Conservation (phyloP, 2,797 vertebrate genomes). For the Dallia pectoralis region DNA sequence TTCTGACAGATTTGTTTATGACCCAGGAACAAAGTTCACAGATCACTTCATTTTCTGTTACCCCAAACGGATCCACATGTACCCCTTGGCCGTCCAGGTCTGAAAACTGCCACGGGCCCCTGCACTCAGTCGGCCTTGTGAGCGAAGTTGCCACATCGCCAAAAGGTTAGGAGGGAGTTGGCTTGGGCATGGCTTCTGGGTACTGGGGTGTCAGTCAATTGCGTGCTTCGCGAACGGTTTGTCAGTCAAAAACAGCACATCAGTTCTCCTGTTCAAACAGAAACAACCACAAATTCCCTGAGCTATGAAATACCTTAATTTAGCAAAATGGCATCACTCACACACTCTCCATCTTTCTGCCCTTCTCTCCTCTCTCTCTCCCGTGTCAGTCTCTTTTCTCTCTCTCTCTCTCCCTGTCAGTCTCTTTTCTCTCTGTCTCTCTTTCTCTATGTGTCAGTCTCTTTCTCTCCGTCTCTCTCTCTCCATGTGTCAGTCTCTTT, state of each 20-base stretch:
- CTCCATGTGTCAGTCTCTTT: too few species aligned
- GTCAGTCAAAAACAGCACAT: slow-evolving; percentile 43
- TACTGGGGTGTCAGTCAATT: slow-evolving; percentile 33
- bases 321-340: too few species aligned
- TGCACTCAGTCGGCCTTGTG: slow-evolving; percentile 10
- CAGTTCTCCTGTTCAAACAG: slow-evolving; percentile 44
- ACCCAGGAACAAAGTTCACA: background rate
- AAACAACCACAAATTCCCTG: too few species aligned
- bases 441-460: too few species aligned
- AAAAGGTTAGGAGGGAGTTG: slow-evolving; percentile 24
- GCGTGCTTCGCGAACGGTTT: background rate
- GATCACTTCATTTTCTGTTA: background rate
- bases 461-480: too few species aligned
- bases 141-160: slow-evolving; percentile 14
- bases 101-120: background rate
- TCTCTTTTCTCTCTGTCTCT: too few species aligned
- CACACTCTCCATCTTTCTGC: too few species aligned
- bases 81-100: background rate
- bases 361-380: too few species aligned
- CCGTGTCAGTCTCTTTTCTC: too few species aligned
- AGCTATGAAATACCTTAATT: too few species aligned
- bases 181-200: slow-evolving; percentile 39
- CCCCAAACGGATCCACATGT: background rate
- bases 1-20: slow-evolving; percentile 9
- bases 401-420: too few species aligned